Evolutionary conservation across 2,888 invertebrate species (phyloP), one percentile per base, ranked within the genome.

Genomic region (Criorhina ranunculi): DNA sequence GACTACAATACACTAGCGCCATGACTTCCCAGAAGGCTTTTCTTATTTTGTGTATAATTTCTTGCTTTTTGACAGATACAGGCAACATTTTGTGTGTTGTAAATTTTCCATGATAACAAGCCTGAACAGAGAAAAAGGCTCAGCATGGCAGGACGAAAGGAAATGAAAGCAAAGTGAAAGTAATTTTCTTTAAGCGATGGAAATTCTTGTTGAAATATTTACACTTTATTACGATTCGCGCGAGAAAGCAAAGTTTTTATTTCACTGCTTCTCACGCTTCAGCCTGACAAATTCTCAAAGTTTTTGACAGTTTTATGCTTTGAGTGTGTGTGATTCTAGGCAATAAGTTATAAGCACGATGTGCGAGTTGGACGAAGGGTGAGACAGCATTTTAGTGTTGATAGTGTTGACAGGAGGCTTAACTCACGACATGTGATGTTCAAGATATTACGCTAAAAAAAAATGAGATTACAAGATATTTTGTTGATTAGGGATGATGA

Each of bases 271-370:
- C 19, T 29, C 53, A 62, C 75, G 60, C 35, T 67, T 73, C 53
- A 53, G 35, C 46, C 55, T 62, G 67, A 80, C 80, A 80, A 80
- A 67, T 80, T 80, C 53, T 55, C 53, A 80, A 80, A 75, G 60
- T 80, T 80, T 69, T 80, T 80, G 80, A 62, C 80, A 80, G 75
- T 73, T 75, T 75, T 80, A 80, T 80, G 60, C 44, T 17, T 53
- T 67, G 33, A 46, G 62, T 62, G 55, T 44, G 37, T 40, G 55
- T 29, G 53, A 55, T 51, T 49, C 24, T 17, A 37, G 40, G 24
- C 49, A 72, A 49, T 24, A 59, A 35, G 37, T 49, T 75, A 57
- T 66, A n/a, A 57, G 37, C 9, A 29, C 33, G 35, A 55, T 44
- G 35, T 40, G 57, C 19, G 31, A 35, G 33, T 12, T 24, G 15